Base-by-base conservation (phyloP, 2,888 invertebrate species). In the Drosophila rubida region DNA sequence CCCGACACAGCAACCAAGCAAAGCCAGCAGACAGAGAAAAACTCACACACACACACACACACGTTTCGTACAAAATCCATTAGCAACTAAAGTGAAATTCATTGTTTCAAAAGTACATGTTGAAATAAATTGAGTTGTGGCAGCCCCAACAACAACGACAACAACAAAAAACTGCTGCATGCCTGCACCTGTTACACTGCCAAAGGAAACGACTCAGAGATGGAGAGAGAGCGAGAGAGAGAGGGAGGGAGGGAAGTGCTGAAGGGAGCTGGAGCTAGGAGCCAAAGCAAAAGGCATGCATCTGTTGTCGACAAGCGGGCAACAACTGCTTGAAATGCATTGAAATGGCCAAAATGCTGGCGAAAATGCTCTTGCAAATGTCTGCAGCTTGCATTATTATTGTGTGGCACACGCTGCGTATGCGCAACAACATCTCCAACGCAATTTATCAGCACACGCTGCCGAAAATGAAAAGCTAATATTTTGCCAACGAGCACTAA, bases 71-170 rank as follows among this genome's bases (percentile, higher is more conserved):
- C 74, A 83, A 86, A 85, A 89, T 85, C 89, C 84, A 85, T 85
- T 85, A 85, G 89, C 84, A 89, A 85, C 89, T 85, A 89, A 85
- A 85, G 89, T 89, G 89, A 85, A 85, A 85, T 89, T 89, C 84
- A 85, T 85, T 85, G 84, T 85, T 85, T 86, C 87, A 89, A 89
- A 83, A 86, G 84, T 88, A 89, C 83, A 85, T 89, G 84, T 83
- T 85, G 88, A 85, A 89, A 89, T 85, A 89, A 84, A 84, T 84
- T 84, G 84, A 89, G 87, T 85, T 85, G 89, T 85, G 89, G 89
- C 84, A 89, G 81, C 81, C 80, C 46, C 64, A 62, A 22, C 59
- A 65, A 54, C 65, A 48, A 27, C 23, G 60, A 55, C 35, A 39
- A 30, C 32, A 57, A 32, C 66, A 59, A 55, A 27, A 30, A 62